Conservation (phyloP, 2,797 vertebrate species). For the Hyperoplus immaculatus region DNA sequence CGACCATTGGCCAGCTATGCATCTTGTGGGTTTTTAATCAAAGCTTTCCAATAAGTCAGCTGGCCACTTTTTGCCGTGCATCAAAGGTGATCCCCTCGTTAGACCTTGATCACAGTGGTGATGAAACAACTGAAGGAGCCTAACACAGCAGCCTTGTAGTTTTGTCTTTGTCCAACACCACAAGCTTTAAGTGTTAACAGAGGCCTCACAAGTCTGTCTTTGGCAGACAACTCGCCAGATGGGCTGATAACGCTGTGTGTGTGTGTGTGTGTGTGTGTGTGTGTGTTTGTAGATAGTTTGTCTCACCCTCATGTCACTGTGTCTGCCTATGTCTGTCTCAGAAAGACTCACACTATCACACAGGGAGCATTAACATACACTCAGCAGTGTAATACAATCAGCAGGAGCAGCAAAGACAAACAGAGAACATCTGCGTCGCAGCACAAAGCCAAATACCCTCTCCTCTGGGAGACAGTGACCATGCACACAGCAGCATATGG, state of each 20-base stretch:
- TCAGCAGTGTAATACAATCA: slow-evolving; percentile 60
- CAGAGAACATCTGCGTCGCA: slow-evolving; percentile 75
- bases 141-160: slow-evolving; percentile 13
- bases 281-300: slow-evolving; percentile 15
- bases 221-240: slow-evolving; percentile 66
- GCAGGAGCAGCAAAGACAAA: slow-evolving; percentile 66
- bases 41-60: slow-evolving; percentile 28
- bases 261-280: slow-evolving; percentile 26
- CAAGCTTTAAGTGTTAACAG: slow-evolving; percentile 44
- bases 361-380: slow-evolving; percentile 15
- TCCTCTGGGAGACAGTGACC: slow-evolving; percentile 75
- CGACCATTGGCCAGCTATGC: not conserved
- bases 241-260: slow-evolving; percentile 54
- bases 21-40: slow-evolving; percentile 30
- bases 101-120: slow-evolving; percentile 35
- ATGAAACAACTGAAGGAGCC: slow-evolving; percentile 42
- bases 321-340: slow-evolving; percentile 30
- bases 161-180: slow-evolving; percentile 37
- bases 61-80: not conserved
- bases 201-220: slow-evolving; percentile 50
- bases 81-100: slow-evolving; percentile 34
- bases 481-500: slow-evolving; percentile 76
- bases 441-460: slow-evolving; percentile 61
- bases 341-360: slow-evolving; percentile 33
- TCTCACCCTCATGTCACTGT: slow-evolving; percentile 27